A percentile compares a stretch with the other conserved stretches of the same genome.
phyloP scores from a whole-genome alignment of 2,888 invertebrate species.

The Synergus gifuensis region DNA sequence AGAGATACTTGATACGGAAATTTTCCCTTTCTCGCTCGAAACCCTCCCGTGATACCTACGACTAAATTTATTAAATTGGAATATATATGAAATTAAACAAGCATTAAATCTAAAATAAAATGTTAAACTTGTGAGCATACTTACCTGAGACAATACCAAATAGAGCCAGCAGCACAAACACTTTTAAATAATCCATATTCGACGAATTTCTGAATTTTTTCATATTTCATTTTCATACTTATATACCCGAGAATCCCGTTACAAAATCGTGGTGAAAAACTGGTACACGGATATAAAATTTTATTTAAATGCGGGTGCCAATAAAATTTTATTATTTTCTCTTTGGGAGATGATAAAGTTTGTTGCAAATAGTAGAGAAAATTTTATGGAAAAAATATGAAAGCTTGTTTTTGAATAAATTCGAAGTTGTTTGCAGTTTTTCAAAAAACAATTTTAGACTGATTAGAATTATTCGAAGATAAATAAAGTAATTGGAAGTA shows the following conservation, averaged over 20 bases:
- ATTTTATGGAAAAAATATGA: not conserved
- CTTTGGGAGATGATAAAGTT: not conserved
- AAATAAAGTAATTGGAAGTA: no score
- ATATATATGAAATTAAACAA: no score
- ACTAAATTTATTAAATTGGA: not conserved
- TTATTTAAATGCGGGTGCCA: not conserved
- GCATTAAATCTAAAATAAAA: not conserved
- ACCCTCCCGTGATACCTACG: conserved; percentile 1
- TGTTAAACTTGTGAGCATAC: not conserved
- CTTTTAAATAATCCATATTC: not conserved
- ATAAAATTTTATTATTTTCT: not conserved
- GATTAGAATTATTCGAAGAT: no score
- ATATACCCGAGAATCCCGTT: conserved; percentile 23
- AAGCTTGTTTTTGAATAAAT: no score
- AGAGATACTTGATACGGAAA: conserved; percentile 23
- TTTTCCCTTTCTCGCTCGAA: not conserved
- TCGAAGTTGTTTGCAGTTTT: no score
- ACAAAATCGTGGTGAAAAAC: not conserved
- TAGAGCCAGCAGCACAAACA: not conserved
- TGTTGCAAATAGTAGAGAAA: not conserved
- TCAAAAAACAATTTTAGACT: no score
- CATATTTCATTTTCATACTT: not conserved
- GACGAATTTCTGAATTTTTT: not conserved
- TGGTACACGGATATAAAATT: not conserved
- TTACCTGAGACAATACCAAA: not conserved